A percentile compares a stretch with the other conserved stretches of the same genome.
Evolutionary conservation across 2,797 vertebrate species (phyloP).

Genomic region (Psittacula derbiana): DNA sequence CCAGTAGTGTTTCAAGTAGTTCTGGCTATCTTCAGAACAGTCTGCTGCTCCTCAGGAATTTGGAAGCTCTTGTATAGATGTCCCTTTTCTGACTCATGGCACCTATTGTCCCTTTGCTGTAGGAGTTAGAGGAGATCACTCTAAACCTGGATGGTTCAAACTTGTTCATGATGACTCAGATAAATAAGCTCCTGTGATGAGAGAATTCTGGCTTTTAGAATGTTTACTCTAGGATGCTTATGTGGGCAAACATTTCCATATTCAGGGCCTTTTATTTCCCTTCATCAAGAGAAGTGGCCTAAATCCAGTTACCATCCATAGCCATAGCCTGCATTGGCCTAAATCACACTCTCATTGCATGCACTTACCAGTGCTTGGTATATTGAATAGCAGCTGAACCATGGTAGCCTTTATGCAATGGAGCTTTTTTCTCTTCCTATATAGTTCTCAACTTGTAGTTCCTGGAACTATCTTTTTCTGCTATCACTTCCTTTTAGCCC

Average conservation of each 20-base stretch:
- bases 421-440: not conserved
- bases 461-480: not conserved
- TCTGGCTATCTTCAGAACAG: not conserved
- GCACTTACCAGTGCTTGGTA: not conserved
- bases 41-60: not conserved
- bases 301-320: not conserved
- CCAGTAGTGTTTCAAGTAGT: not conserved
- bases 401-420: not conserved
- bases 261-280: not conserved
- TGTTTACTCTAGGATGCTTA: not conserved
- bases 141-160: not conserved
- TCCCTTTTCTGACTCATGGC: not conserved
- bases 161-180: not conserved
- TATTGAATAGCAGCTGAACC: not conserved
- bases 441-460: not conserved
- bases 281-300: not conserved
- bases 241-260: not conserved
- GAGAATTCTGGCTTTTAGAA: not conserved
- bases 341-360: not conserved
- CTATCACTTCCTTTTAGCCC: not conserved
- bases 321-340: not conserved
- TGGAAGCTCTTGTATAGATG: rapidly evolving
- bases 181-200: not conserved
- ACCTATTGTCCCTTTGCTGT: not conserved
- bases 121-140: not conserved